Evolutionary conservation across 2,113 vertebrate genomes (phyloP), one percentile per base, ranked within the genome.

Genomic region (Haemorhous mexicanus): DNA sequence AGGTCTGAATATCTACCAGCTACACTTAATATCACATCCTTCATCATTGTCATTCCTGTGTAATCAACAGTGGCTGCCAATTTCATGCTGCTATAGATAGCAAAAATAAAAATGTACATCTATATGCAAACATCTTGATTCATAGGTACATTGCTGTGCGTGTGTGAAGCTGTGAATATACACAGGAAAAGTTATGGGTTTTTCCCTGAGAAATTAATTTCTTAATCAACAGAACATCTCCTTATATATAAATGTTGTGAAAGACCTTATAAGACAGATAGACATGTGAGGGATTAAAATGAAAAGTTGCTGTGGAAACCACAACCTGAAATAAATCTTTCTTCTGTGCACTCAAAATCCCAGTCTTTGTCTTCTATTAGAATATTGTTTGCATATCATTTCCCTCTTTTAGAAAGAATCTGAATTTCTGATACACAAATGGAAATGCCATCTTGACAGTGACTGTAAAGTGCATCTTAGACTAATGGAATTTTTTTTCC

Each of bases 291-390:
- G 24, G 35, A 74, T 53, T 53, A 88, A 90, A 94, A 95, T 70
- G 62, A 91, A 83, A 94, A 95, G 87, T 93, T 96, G 92, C 87
- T 94, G 91, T 88, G 82, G 91, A 93, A 95, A 96, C 84, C 26
- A 24, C 44, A 93, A 95, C 63, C 72, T 93, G 82, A 95, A 94
- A 88, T 30, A 90, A 88, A 32, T 86, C 63, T 89, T 64, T 76
- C 55, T 86, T 92, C 49, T 72, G 13, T 77, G 84, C 55, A 47
- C 33, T 90, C 19, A 59, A 53, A 95, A 82, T 70, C 33, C 23
- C n/a, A 66, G 66, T 75, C 78, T 90, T 89, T 93, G 82, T 96
- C 58, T 93, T 88, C 43, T 86, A 17, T 77, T 84, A 86, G 52
- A 90, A 88, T 88, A 70, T 18, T 88, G 59, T 90, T 96, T 94